Conservation (phyloP, 2,113 vertebrate genomes). For the Anarhynchus alexandrinus region DNA sequence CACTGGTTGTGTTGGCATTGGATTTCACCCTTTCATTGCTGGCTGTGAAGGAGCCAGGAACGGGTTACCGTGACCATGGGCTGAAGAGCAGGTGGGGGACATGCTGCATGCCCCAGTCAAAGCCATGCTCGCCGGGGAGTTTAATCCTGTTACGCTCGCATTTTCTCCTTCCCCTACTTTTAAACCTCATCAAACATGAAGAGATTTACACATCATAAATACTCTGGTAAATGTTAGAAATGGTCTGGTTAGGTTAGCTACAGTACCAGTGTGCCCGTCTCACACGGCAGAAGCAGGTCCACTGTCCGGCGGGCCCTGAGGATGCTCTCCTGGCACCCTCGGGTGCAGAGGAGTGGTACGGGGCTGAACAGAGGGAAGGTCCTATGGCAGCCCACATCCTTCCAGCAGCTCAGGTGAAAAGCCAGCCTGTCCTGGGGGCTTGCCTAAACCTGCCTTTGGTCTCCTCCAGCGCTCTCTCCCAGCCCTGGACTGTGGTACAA, state of each 20-base stretch:
- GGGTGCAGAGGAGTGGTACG: fast-evolving
- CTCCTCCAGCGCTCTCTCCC: not conserved
- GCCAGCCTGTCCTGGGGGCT: not conserved
- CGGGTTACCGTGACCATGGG: not conserved
- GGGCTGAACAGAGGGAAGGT: not conserved
- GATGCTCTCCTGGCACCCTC: not conserved
- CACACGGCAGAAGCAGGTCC: not conserved
- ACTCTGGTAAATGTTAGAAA: not conserved
- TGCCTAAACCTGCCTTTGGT: not conserved
- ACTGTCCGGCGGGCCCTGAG: fast-evolving
- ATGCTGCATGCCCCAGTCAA: not conserved
- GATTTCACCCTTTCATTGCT: not conserved
- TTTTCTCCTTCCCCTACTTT: not conserved
- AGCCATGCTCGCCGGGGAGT: fast-evolving
- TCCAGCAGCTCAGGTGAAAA: not conserved
- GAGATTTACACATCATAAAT: not conserved
- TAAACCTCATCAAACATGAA: not conserved
- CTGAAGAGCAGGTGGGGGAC: not conserved
- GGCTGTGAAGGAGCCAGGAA: not conserved
- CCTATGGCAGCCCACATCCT: fast-evolving
- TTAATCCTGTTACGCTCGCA: not conserved
- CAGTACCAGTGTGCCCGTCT: not conserved
- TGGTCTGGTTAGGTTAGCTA: not conserved
- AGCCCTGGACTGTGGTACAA: not conserved
- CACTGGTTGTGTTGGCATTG: not conserved